Conservation (phyloP, 2,888 invertebrate genomes). For the Gandaritis pyraliata region DNA sequence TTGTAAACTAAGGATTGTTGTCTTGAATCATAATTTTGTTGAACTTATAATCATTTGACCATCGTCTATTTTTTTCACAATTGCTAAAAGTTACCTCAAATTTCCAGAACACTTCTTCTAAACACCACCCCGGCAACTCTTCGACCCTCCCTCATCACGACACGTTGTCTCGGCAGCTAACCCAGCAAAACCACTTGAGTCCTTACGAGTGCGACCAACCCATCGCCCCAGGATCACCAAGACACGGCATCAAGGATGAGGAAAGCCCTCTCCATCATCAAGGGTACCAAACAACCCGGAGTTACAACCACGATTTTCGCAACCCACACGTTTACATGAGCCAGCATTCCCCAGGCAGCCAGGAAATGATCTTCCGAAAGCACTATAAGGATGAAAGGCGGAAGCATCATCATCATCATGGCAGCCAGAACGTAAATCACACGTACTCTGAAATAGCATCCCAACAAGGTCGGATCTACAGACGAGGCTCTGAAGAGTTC, state of each 20-base stretch:
- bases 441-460: constrained; percentile 90
- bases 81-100: constrained; percentile 22
- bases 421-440: constrained; percentile 87
- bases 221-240: constrained; percentile 76
- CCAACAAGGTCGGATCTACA: constrained; percentile 77
- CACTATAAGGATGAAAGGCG: constrained; percentile 77
- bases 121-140: constrained; percentile 87
- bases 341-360: constrained; percentile 77
- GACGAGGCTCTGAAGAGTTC: constrained; percentile 83
- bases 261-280: constrained; percentile 75
- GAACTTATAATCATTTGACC: neutral
- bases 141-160: constrained; percentile 88
- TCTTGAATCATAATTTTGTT: neutral
- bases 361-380: constrained; percentile 77
- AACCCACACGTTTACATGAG: constrained; percentile 80
- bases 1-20: neutral
- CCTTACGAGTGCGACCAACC: constrained; percentile 81
- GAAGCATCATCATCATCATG: constrained; percentile 81
- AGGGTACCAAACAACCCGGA: constrained; percentile 75
- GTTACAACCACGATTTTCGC: constrained; percentile 79
- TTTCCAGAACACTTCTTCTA: constrained; percentile 94
- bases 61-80: neutral
- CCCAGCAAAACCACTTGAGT: constrained; percentile 80
- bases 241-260: constrained; percentile 75
- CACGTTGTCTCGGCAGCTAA: constrained; percentile 78